Base-by-base conservation (phyloP, 37 sponge, comb jelly and placozoan species). In the Beroe forskalii region DNA sequence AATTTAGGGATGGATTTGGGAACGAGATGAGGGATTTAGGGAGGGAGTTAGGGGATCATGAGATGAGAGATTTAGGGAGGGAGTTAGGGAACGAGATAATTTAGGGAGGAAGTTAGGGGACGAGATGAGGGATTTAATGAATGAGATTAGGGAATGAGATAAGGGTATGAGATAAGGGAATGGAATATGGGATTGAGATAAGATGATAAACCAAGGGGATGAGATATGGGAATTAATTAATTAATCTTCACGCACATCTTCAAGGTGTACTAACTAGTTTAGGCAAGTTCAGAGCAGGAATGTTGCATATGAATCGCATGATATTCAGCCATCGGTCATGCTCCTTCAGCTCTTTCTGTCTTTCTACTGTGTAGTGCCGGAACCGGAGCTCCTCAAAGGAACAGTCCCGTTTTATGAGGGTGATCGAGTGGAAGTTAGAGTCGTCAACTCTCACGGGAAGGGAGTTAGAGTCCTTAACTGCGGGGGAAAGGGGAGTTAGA, bases 401-500 rank as follows among this genome's bases (percentile, higher is more conserved):
- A 3, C 44, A 41, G n/a, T 32, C 23, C 3, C 55, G 44, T 25
- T 80, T 80, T 25, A 80, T 22, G 30, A 80, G 86, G 6, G 75
- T 72, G 3, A 72, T 72, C 14, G 75, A 72, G 75, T 72, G 86
- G 55, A 44, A 80, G 48, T 44, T 23, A n/a, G 86, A 80, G 30
- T 80, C 86, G 55, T 80, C 86, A 3, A 80, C 86, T 80, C 39
- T 8, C n/a, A n/a, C n/a, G n/a, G n/a, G n/a, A n/a, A n/a, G n/a
- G n/a, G n/a, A n/a, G n/a, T n/a, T n/a, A n/a, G n/a, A n/a, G n/a
- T n/a, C n/a, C n/a, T n/a, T n/a, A n/a, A n/a, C n/a, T n/a, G n/a
- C n/a, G n/a, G n/a, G n/a, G n/a, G n/a, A n/a, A n/a, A n/a, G n/a
- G n/a, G n/a, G n/a, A n/a, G n/a, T n/a, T n/a, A n/a, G n/a, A n/a